Conservation (phyloP, 2,113 vertebrate genomes). For the Neodon shergylaensis region DNA sequence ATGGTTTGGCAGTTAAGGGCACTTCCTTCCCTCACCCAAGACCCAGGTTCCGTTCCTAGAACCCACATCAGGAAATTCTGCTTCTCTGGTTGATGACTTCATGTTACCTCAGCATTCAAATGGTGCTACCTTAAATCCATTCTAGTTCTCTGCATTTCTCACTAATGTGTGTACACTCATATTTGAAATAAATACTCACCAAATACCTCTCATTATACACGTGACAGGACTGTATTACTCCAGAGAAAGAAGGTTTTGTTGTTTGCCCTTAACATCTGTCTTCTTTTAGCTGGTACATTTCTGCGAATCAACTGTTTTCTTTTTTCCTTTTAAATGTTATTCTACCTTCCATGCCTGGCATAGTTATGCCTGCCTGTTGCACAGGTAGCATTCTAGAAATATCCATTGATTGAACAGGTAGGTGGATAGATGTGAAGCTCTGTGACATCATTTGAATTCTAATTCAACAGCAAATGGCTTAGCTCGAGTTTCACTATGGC, state of each 20-base stretch:
- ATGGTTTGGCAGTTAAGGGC: not conserved
- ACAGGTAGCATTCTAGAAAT: not conserved
- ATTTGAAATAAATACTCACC: not conserved
- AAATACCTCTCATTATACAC: not conserved
- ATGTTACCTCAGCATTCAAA: not conserved
- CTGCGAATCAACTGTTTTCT: not conserved
- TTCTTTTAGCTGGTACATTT: not conserved
- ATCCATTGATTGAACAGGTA: not conserved
- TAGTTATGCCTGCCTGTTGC: not conserved
- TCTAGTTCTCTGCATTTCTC: not conserved
- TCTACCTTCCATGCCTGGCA: not conserved
- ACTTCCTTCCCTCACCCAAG: not conserved
- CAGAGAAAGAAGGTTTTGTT: not conserved
- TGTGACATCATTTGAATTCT: conserved; percentile 50
- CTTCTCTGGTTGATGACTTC: conserved; percentile 1
- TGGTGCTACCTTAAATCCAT: not conserved
- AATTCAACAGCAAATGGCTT: conserved; percentile 48
- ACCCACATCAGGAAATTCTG: not conserved
- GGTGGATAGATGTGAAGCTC: not conserved
- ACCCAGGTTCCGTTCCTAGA: not conserved
- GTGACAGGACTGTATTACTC: not conserved
- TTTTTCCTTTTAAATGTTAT: not conserved
- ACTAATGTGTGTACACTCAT: not conserved
- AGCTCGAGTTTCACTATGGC: not conserved
- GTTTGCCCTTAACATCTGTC: not conserved